A percentile compares a stretch with the other conserved stretches of the same genome.
Evolutionary conservation across 2,113 vertebrate genomes (phyloP).

Genomic region (Rhineura floridana): DNA sequence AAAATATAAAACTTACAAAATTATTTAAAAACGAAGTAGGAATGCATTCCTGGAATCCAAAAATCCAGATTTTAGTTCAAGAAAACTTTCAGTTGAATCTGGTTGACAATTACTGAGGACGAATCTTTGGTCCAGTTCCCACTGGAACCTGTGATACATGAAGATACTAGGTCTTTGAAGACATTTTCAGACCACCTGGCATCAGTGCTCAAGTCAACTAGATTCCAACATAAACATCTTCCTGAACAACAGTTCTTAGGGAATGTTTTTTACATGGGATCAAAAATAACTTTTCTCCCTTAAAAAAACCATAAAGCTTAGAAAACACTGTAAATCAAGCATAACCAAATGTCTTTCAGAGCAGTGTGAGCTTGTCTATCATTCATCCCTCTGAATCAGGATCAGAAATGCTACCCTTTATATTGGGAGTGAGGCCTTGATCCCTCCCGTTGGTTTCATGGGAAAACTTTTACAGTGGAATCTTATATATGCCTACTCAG

Average conservation of each 20-base stretch:
- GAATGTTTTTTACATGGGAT: constrained; percentile 52
- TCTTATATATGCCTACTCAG: too few relatives aligned
- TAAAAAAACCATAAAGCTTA: constrained; percentile 26
- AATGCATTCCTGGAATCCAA: not conserved
- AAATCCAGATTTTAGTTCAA: not conserved
- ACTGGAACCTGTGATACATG: not conserved
- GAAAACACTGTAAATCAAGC: not conserved
- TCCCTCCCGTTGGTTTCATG: not conserved
- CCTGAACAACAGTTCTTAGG: constrained; percentile 49
- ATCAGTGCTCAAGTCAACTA: constrained; percentile 10
- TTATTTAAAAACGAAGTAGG: constrained; percentile 6
- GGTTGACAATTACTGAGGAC: not conserved
- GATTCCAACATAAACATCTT: constrained; percentile 57
- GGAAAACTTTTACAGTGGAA: not conserved
- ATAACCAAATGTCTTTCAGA: not conserved
- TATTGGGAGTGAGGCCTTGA: not conserved
- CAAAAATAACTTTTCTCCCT: constrained; percentile 56
- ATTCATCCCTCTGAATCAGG: not conserved
- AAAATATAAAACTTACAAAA: not conserved
- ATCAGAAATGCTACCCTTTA: not conserved
- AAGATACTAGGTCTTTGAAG: constrained; percentile 2
- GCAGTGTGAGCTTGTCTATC: rapidly evolving
- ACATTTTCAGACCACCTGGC: constrained; percentile 3
- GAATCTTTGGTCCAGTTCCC: not conserved
- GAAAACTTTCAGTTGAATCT: not conserved